Conservation (phyloP, 1,140 invertebrate species). For the Cyphomyrmex costatus region DNA sequence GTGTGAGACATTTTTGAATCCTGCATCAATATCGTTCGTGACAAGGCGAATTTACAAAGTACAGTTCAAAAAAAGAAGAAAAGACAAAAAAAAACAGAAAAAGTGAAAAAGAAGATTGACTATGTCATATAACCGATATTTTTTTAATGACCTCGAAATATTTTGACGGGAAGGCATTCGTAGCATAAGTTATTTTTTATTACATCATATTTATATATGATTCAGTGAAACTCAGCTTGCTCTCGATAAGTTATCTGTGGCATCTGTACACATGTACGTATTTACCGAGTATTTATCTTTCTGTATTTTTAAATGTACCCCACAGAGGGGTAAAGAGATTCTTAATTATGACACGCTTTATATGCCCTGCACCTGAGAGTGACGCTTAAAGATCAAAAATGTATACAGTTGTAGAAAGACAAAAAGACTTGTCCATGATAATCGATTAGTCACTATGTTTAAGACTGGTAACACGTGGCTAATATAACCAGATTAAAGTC, state of each 20-base stretch:
- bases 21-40: constrained; percentile 69
- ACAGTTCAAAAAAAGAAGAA: constrained; percentile 49
- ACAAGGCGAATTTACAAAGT: constrained; percentile 66
- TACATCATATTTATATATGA: constrained; percentile 71
- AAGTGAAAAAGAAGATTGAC: constrained; percentile 59
- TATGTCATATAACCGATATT: constrained; percentile 70
- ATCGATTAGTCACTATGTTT: constrained; percentile 78
- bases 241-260: constrained; percentile 66
- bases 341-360: constrained; percentile 28
- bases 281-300: constrained; percentile 54
- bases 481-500: constrained; percentile 65
- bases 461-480: constrained; percentile 75
- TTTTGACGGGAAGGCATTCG: constrained; percentile 71
- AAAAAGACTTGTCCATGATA: constrained; percentile 65
- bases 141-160: constrained; percentile 73
- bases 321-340: constrained; percentile 9
- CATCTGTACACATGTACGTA: constrained; percentile 35
- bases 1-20: constrained; percentile 71
- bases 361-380: constrained; percentile 53
- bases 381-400: constrained; percentile 51
- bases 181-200: constrained; percentile 77
- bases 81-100: background rate
- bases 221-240: constrained; percentile 62
- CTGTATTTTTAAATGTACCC: constrained; percentile 38
- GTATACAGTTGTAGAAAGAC: constrained; percentile 55